Evolutionary conservation across 2,888 invertebrate species (phyloP), one percentile per base, ranked within the genome.

Genomic region (Meganola albula): DNA sequence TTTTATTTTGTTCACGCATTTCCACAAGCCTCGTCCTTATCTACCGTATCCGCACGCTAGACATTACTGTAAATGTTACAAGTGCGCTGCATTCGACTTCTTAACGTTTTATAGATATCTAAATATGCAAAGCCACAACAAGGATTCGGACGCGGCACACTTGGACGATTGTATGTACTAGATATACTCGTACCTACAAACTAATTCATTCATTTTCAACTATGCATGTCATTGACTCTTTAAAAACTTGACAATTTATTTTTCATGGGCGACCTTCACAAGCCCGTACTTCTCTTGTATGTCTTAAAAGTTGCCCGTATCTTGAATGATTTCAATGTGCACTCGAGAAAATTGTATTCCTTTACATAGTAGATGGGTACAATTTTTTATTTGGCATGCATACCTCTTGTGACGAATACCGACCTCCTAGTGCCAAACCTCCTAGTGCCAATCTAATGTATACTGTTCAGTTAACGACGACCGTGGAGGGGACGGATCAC

Each of bases 1-100:
- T 64, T 71, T 59, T 71, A 74, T 72, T 64, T 75, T 27, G 53
- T 76, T 76, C 71, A 74, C 68, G 75, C 79, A 76, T 76, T 74
- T 82, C 77, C 82, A 63, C 67, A 60, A 52, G 67, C 74, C 79
- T 71, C 53, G 55, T 76, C 79, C 82, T 72, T 52, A 42, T 64
- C 61, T 64, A 73, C 69, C 74, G 58, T 49, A 67, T 53, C 58
- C 71, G 82, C 82, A 83, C 79, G 77, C 74, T 75, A 58, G 68
- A 63, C 70, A 68, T 63, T 41, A 30, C 34, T 34, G 34, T 45
- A 27, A 34, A 37, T 37, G 29, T 20, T 7, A 3, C 20, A 37
- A 47, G 52, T 56, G 58, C 60, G 58, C 50, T 53, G 48, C 49
- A 48, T 46, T 42, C 46, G 40, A 16, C 35, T 24, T 18, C 23